Evolutionary conservation across 2,113 vertebrate genomes (phyloP), one percentile per base, ranked within the genome.

Genomic region (Cottus gobio): DNA sequence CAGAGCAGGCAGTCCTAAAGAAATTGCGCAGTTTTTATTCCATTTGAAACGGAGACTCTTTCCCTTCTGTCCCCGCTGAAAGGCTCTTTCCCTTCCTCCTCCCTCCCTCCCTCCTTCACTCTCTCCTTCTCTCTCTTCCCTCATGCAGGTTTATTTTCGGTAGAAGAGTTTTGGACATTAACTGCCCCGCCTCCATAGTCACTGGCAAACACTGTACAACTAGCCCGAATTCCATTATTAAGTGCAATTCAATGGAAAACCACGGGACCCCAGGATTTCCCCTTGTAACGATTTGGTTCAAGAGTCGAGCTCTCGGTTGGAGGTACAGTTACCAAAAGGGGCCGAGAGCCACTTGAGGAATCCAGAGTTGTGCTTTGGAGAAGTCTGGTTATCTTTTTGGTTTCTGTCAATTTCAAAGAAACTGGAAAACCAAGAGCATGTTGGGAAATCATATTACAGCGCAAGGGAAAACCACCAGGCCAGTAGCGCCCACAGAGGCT

Each of bases 11-110:
- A 82, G 58, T 68, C 83, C 69, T 73, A 60, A 89, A 87, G 85
- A 91, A 91, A 95, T 83, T 95, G 94, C 94, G 95, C 94, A 95
- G 93, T 95, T 95, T 95, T 88, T 89, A 94, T 94, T 95, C 93
- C 91, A 89, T 86, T 44, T 93, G 85, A 92, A 89, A 87, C 90
- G 85, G 81, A 92, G 85, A 88, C 87, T 90, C 86, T 74, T 89
- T 88, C 83, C 85, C 83, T 79, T 80, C 83, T 82, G 87, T 90
- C 85, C 89, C 91, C 79, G 87, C 61, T 89, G 85, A 83, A 86
- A 31, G 85, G 79, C 88, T 86, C 79, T 82, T 83, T 83, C 82
- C 87, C 75, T 88, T 65, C 80, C 70, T 65, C 64, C 77, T 64
- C 66, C 67, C 82, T 72, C 87, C 54, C 69, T 48, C 50, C 58